Conservation (phyloP, 2,113 vertebrate genomes). For the Dolichotis patagonum region DNA sequence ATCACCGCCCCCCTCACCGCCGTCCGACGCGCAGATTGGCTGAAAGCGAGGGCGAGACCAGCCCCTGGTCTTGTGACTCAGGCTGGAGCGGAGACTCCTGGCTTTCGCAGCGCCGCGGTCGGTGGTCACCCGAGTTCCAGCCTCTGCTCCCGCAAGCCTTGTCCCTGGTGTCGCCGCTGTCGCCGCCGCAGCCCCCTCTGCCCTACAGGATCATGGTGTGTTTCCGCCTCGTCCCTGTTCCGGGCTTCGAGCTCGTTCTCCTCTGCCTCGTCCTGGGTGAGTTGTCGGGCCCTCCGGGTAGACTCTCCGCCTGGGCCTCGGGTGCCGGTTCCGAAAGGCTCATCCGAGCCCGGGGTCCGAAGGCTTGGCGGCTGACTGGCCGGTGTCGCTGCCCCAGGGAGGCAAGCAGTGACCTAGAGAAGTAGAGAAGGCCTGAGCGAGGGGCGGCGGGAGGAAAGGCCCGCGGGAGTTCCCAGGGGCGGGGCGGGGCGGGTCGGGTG, state of each 20-base stretch:
- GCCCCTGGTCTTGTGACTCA: conserved; percentile 74
- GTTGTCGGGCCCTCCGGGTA: conserved; percentile 63
- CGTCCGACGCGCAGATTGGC: conserved; percentile 39
- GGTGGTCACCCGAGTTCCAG: neutral
- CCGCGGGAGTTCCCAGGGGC: neutral
- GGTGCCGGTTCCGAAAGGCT: conserved; percentile 47
- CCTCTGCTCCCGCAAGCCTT: neutral
- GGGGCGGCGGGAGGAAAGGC: neutral
- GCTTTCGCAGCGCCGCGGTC: neutral
- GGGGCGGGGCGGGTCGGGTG: neutral
- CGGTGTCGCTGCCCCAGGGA: neutral
- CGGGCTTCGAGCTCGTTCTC: conserved; percentile 33
- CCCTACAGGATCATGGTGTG: conserved; percentile 56
- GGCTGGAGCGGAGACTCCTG: neutral
- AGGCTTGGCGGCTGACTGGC: conserved; percentile 32
- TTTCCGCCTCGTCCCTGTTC: conserved; percentile 25
- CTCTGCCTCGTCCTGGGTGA: conserved; percentile 74
- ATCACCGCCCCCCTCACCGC: neutral
- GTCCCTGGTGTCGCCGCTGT: neutral
- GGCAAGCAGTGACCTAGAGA: conserved; percentile 46
- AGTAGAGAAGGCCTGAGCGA: conserved; percentile 60
- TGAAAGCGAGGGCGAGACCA: neutral
- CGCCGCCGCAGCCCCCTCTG: neutral
- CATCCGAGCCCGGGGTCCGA: neutral
- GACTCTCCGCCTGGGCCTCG: conserved; percentile 32